phyloP scores from a whole-genome alignment of 2,113 vertebrate genomes.

The Saccopteryx bilineata region DNA sequence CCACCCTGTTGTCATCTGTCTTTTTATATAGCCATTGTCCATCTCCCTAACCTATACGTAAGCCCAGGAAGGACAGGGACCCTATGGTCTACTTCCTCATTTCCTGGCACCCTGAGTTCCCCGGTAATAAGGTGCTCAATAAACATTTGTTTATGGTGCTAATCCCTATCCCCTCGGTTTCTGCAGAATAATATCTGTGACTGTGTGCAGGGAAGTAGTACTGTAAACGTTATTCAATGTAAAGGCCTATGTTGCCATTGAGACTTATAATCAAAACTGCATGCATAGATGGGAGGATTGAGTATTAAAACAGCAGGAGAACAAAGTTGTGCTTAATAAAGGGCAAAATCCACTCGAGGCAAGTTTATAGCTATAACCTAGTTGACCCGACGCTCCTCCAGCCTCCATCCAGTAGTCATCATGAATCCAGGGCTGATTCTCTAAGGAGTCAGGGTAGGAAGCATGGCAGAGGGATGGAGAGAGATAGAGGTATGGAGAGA shows the following conservation, averaged over 20 bases:
- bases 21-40: neutral
- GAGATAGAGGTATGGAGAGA: neutral
- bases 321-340: slow-evolving; percentile 36
- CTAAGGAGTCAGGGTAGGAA: neutral
- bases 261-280: neutral
- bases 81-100: neutral
- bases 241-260: neutral
- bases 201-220: neutral
- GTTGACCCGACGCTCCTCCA: neutral
- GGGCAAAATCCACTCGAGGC: neutral
- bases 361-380: neutral
- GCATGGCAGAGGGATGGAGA: neutral
- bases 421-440: neutral
- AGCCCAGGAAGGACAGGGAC: neutral
- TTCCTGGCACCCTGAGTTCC: neutral
- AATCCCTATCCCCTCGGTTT: neutral
- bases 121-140: neutral
- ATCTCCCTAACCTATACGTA: neutral
- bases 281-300: neutral
- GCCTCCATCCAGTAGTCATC: neutral
- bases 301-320: slow-evolving; percentile 54
- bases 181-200: neutral
- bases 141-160: slow-evolving; percentile 25
- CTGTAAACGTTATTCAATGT: neutral
- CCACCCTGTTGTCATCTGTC: slow-evolving; percentile 30